These are phyloP conservation scores for Amia ocellicauda DNA, from an alignment of 2,113 vertebrate genomes.

Conservation along the genomic window DNA sequence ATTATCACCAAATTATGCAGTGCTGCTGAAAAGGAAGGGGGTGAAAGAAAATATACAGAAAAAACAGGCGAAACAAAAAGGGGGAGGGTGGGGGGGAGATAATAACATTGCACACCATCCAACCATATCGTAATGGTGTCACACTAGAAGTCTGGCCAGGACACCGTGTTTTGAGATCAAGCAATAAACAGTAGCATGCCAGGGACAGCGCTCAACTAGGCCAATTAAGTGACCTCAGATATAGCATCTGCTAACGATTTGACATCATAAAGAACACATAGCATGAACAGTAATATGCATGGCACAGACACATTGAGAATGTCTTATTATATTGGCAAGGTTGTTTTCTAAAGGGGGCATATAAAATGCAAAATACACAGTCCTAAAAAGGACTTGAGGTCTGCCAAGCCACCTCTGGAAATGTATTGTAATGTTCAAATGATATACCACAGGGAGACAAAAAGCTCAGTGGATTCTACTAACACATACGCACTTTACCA, in stretches of 20 bases:
- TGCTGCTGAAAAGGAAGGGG: not conserved
- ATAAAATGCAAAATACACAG: conserved; percentile 5
- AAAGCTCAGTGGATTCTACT: not conserved
- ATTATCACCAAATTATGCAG: conserved; percentile 16
- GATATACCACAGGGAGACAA: not conserved
- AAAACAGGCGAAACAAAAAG: too few species aligned
- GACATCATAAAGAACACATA: not conserved
- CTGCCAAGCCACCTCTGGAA: conserved; percentile 9
- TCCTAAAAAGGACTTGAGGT: not conserved
- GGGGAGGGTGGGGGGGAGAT: too few species aligned
- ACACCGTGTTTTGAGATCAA: not conserved
- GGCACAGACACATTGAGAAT: not conserved
- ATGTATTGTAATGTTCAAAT: not conserved
- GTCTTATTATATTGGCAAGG: not conserved
- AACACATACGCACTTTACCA: not conserved
- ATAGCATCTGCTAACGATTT: conserved; percentile 4
- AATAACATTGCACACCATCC: too few species aligned
- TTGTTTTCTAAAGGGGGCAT: not conserved
- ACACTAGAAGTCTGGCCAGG: not conserved
- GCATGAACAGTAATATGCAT: not conserved
- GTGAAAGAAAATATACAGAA: not conserved
- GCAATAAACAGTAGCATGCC: not conserved
- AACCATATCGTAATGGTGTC: not conserved
- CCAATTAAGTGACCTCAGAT: conserved; percentile 8
- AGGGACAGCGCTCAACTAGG: not conserved